Base-by-base conservation (phyloP, 2,797 vertebrate genomes). In the Malacoctenus gilli region DNA sequence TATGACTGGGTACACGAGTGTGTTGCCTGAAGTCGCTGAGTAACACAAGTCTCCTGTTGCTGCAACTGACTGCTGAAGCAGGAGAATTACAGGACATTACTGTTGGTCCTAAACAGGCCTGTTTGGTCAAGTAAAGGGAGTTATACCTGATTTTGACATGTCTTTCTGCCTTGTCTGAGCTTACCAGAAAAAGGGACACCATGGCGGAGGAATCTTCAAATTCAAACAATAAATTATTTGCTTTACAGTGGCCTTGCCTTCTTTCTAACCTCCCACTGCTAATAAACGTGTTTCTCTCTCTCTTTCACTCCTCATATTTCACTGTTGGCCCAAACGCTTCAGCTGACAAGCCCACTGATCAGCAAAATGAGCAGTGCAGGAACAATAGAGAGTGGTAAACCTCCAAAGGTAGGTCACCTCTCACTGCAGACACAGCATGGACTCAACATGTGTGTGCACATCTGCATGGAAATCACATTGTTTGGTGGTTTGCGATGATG, bases 301-400 rank as follows among this genome's bases (percentile, higher is more conserved):
- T 51, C 38, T 35, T 12, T 35, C 10, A 28, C 8, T 28, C 51
- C 21, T 44, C 25, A n/a, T 11, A 23, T 51, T 5, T 47, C 39
- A 3, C 40, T 2, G 18, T 1, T 15, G 56, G 34, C 63, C 85
- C 87, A 86, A 81, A 42, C 55, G 22, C 19, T 34, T 30, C 57
- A 91, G 85, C 89, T 92, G 86, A 89, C 90, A 57, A 92, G 90
- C 81, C 89, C 85, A 50, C 78, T 92, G 44, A 89, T 91, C 81
- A 58, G 85, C 92, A 98, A 93, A 87, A 98, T 99, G 96, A 98
- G 95, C 68, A 79, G 74, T 21, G 4, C 69, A 35, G 87, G 89
- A 81, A 69, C 83, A 3, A 91, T 94, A 68, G 92, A 91, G 19
- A 87, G 92, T 1, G 75, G 89, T 73, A 94, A 89, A 83, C 93